These are phyloP conservation scores for Drosophila biarmipes DNA, from an alignment of 1,140 invertebrate species.

Conservation along the genomic window DNA sequence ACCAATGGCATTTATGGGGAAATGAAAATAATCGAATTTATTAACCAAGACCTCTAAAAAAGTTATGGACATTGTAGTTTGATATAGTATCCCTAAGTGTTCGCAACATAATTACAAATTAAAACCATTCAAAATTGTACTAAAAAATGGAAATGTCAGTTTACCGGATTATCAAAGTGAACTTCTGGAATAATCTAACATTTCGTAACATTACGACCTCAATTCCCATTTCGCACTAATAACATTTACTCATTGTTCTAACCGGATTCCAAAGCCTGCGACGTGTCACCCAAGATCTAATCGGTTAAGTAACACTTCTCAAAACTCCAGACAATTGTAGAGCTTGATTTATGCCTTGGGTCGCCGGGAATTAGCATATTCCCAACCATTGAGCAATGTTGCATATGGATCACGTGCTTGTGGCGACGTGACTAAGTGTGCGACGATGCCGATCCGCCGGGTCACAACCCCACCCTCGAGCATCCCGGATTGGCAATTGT, in stretches of 20 bases:
- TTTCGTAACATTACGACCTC: not conserved
- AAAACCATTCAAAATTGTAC: not conserved
- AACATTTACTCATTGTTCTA: constrained; percentile 7
- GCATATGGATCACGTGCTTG: constrained; percentile 24
- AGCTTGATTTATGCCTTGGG: constrained; percentile 35
- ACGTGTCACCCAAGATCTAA: constrained; percentile 20
- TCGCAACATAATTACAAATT: not conserved
- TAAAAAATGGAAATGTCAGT: too few species aligned
- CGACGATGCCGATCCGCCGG: constrained; percentile 6
- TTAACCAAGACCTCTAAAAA: not conserved
- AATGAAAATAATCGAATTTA: not conserved
- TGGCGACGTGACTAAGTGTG: constrained; percentile 26
- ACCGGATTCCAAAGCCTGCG: constrained; percentile 9
- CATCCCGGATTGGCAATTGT: constrained; percentile 14
- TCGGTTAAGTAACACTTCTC: constrained; percentile 32
- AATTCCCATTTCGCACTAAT: not conserved
- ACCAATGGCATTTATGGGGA: not conserved
- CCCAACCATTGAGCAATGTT: constrained; percentile 3
- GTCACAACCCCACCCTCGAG: not conserved
- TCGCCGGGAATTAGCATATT: constrained; percentile 24
- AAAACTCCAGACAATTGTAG: constrained; percentile 16
- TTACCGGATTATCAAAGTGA: not conserved
- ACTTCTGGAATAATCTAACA: not conserved
- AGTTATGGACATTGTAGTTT: too few species aligned
- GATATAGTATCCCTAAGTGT: too few species aligned